Percentiles rank a stretch among this genome's conserved stretches.
Evolutionary conservation across 2,888 invertebrate species (phyloP).

Genomic region (Sphinx pinastri): DNA sequence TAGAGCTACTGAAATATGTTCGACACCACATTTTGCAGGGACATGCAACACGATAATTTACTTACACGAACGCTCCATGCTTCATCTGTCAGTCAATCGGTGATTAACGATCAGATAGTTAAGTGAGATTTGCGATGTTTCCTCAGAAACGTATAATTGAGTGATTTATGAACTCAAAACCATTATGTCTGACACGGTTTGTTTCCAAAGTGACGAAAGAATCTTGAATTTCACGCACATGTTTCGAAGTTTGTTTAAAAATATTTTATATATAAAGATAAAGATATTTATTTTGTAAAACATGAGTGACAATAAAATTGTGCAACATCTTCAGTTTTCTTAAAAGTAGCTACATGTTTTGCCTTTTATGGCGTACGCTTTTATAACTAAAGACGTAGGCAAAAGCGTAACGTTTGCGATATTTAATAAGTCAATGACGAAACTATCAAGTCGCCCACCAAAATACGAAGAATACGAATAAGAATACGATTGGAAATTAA

Average conservation of each 20-base stretch:
- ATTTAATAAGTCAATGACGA: no score
- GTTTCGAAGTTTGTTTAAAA: conserved; percentile 11
- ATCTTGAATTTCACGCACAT: conserved; percentile 42
- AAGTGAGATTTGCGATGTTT: conserved; percentile 64
- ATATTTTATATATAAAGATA: no score
- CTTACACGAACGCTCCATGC: conserved; percentile 21
- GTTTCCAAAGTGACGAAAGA: conserved; percentile 72
- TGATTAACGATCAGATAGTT: conserved; percentile 61
- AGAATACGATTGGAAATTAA: no score
- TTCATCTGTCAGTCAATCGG: conserved; percentile 42
- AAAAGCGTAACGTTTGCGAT: no score
- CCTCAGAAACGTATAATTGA: conserved; percentile 66
- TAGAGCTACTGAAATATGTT: neutral
- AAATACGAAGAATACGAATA: no score
- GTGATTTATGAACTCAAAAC: conserved; percentile 75
- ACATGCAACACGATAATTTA: conserved; percentile 22
- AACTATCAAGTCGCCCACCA: no score
- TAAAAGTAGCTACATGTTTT: no score
- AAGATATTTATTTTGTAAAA: no score
- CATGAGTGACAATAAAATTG: no score
- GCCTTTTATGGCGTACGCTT: no score
- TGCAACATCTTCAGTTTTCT: no score
- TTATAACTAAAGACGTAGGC: no score
- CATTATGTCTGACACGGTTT: conserved; percentile 75
- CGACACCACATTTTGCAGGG: conserved; percentile 18